Evolutionary conservation across 2,888 invertebrate genomes (phyloP).

Genomic region (Rhagium mordax): DNA sequence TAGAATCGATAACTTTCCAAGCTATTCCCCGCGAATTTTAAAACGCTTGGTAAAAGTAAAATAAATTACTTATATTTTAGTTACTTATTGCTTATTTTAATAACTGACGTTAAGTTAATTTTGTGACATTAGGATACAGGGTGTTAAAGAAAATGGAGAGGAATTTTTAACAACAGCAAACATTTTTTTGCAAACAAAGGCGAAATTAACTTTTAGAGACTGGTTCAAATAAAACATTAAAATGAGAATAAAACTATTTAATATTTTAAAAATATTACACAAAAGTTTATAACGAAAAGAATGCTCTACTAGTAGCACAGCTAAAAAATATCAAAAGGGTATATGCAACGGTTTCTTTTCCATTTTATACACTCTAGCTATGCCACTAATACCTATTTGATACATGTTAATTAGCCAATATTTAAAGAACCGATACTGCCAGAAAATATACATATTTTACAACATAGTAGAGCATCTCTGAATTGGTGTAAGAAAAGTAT

Average conservation of each 20-base stretch:
- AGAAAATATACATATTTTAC: background rate
- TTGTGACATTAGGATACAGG: too few species aligned
- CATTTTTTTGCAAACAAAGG: too few species aligned
- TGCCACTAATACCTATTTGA: background rate
- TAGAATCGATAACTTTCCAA: too few species aligned
- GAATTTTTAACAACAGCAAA: too few species aligned
- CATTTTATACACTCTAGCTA: background rate
- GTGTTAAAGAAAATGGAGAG: too few species aligned
- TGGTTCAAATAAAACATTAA: background rate
- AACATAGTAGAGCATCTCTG: slow-evolving; percentile 8
- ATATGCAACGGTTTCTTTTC: background rate
- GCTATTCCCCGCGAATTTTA: too few species aligned
- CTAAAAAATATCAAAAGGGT: background rate
- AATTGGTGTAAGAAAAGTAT: background rate
- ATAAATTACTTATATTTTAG: too few species aligned
- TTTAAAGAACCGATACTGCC: background rate
- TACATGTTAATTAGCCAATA: background rate
- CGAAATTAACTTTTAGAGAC: too few species aligned
- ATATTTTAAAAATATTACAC: slow-evolving; percentile 22
- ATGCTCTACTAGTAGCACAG: background rate
- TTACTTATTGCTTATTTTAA: too few species aligned
- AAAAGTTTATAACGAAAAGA: background rate
- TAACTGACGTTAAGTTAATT: too few species aligned
- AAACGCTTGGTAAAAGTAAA: too few species aligned
- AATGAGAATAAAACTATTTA: slow-evolving; percentile 9